Evolutionary conservation across 2,113 vertebrate species (phyloP).

Genomic region (Mirza zaza): DNA sequence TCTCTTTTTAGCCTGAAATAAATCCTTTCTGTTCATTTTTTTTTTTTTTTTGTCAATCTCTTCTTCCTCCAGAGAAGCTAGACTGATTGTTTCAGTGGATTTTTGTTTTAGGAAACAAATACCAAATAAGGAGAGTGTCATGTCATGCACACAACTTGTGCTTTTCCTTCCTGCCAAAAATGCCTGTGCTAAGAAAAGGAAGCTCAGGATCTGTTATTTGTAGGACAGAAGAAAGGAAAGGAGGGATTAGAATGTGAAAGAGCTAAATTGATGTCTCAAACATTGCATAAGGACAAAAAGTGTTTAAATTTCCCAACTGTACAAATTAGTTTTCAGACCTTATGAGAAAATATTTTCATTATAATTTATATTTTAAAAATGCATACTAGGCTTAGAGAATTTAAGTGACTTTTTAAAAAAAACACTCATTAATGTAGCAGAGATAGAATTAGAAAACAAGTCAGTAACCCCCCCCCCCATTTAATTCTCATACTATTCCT

Average conservation of each 20-base stretch:
- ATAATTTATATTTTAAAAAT: background rate
- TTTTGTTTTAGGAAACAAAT: conserved; percentile 29
- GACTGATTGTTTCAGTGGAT: background rate
- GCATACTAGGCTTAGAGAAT: background rate
- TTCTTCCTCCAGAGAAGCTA: background rate
- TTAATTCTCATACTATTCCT: background rate
- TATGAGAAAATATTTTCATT: conserved; percentile 31
- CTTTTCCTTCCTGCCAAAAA: background rate
- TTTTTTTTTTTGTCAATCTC: background rate
- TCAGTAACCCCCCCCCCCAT: background rate
- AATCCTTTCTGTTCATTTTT: background rate
- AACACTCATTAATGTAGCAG: background rate
- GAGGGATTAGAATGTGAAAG: background rate
- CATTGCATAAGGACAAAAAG: background rate
- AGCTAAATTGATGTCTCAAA: background rate
- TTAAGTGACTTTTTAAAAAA: background rate
- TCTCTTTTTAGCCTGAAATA: background rate
- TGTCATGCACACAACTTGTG: background rate
- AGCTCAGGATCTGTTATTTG: background rate
- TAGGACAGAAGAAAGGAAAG: background rate
- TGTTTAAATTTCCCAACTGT: background rate
- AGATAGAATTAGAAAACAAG: background rate
- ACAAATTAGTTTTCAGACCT: background rate
- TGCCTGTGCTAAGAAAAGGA: background rate
- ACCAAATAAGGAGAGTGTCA: background rate